These are phyloP conservation scores for Bathybates hornii DNA, from an alignment of 2,113 vertebrate genomes.

Conservation along the genomic window DNA sequence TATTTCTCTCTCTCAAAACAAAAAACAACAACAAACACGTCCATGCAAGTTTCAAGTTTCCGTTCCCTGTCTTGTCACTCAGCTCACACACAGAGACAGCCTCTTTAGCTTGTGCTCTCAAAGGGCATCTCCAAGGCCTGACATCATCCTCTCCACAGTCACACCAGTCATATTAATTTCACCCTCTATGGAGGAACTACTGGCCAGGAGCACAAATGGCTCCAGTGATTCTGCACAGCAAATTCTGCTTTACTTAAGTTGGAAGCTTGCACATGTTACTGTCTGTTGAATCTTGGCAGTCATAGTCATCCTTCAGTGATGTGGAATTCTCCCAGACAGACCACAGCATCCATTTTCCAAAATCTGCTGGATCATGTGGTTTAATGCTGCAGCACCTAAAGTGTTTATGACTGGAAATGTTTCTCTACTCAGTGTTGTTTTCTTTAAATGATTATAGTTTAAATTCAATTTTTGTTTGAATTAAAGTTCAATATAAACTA, in stretches of 20 bases:
- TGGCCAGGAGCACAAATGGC: neutral
- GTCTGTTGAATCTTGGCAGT: neutral
- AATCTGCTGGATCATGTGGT: neutral
- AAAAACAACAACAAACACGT: neutral
- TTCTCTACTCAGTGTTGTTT: neutral
- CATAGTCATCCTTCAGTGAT: neutral
- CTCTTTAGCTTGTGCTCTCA: neutral
- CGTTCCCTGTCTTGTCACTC: neutral
- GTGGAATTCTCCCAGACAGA: neutral
- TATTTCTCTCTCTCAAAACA: neutral
- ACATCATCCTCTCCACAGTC: slow-evolving; percentile 42
- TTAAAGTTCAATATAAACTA: neutral
- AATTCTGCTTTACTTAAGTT: neutral
- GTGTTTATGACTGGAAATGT: neutral
- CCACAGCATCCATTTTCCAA: neutral
- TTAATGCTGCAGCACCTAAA: neutral
- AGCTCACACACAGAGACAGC: neutral
- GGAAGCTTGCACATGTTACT: slow-evolving; percentile 6
- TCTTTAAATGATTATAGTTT: neutral
- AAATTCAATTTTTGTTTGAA: neutral
- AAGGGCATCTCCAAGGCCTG: slow-evolving; percentile 4
- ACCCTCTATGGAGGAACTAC: neutral
- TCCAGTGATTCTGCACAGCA: neutral
- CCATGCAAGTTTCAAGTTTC: neutral
- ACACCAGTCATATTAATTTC: neutral